Evolutionary conservation across 1,140 invertebrate species (phyloP).

Genomic region (Agrypnia vestita): DNA sequence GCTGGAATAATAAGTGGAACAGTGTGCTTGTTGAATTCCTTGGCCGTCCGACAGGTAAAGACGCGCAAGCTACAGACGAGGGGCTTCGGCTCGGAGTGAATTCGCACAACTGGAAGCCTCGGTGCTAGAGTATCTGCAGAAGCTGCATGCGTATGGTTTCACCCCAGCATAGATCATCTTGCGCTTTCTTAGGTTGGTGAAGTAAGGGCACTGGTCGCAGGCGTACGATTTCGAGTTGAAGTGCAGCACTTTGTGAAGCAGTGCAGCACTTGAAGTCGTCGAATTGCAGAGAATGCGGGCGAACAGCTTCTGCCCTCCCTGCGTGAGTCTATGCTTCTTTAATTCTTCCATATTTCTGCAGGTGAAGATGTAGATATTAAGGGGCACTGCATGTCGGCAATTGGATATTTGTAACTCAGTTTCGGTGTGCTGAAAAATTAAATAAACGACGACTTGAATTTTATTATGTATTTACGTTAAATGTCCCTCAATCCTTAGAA

Average conservation of each 20-base stretch:
- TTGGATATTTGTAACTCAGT: background rate
- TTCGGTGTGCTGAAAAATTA: background rate
- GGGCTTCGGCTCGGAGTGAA: constrained; percentile 33
- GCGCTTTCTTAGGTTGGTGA: constrained; percentile 12
- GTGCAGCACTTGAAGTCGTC: background rate
- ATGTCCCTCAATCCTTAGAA: background rate
- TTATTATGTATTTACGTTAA: too few species aligned
- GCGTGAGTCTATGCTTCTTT: background rate
- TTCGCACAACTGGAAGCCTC: constrained; percentile 17
- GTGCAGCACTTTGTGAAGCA: constrained; percentile 9
- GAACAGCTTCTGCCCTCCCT: constrained; percentile 21
- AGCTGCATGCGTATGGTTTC: constrained; percentile 17
- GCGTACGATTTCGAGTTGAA: background rate
- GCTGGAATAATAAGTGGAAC: too few species aligned
- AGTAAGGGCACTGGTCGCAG: constrained; percentile 14
- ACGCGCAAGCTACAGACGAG: constrained; percentile 26
- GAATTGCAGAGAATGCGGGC: constrained; percentile 15
- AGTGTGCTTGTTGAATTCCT: too few species aligned
- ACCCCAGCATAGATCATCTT: constrained; percentile 19
- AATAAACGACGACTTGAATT: background rate
- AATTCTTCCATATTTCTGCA: background rate
- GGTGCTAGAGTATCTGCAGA: constrained; percentile 11
- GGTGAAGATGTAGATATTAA: background rate
- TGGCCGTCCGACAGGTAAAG: too few species aligned
- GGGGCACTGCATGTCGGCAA: background rate